Conservation (phyloP, 2,797 vertebrate genomes). For the Sebastes taczanowskii region DNA sequence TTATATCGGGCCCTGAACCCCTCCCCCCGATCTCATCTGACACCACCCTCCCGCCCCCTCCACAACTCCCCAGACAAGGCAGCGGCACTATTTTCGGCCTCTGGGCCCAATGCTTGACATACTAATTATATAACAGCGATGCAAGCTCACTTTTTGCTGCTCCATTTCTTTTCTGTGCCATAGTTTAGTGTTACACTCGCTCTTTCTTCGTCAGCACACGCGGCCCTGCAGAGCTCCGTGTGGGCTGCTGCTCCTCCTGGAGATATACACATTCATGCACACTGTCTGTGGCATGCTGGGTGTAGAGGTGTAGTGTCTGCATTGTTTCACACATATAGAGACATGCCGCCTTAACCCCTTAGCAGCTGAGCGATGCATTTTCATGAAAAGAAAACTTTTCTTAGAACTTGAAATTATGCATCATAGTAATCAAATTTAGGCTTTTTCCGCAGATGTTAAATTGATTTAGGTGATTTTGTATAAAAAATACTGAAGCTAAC, state of each 20-base stretch:
- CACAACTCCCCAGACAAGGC: conserved; percentile 48
- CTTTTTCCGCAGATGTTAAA: not conserved
- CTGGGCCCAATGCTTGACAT: conserved; percentile 64
- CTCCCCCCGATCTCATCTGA: conserved; percentile 35
- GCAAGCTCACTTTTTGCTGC: conserved; percentile 67
- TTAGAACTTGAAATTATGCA: not conserved
- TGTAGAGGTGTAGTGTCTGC: not conserved
- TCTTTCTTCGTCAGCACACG: conserved; percentile 40
- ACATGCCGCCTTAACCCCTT: not conserved
- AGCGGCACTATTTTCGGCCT: conserved; percentile 67
- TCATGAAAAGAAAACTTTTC: not conserved
- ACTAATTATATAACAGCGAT: conserved; percentile 75
- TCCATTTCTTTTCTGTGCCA: conserved; percentile 77
- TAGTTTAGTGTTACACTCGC: conserved; percentile 60
- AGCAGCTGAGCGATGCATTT: not conserved
- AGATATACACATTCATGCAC: conserved; percentile 2
- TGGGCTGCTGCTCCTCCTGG: conserved; percentile 8
- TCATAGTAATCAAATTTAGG: not conserved
- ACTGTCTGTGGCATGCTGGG: not conserved
- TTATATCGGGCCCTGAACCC: conserved; percentile 47
- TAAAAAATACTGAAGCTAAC: not conserved
- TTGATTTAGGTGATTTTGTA: not conserved
- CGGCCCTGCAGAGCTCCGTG: conserved; percentile 4
- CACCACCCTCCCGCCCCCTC: conserved; percentile 13
- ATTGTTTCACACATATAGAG: not conserved